Base-by-base conservation (phyloP, 2,888 invertebrate genomes). In the Auanema freiburgensis region DNA sequence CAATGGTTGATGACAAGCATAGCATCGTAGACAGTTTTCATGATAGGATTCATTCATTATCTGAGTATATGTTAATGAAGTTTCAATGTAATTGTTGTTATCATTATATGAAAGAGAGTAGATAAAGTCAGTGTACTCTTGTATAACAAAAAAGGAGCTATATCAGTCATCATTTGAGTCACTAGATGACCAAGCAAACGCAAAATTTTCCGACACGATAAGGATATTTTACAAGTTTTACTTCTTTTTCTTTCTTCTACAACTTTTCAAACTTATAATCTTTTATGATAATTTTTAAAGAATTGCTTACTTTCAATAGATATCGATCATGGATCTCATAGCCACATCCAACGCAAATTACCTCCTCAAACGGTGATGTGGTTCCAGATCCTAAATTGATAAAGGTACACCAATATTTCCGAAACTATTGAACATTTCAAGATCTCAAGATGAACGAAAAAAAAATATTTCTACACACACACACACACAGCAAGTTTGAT, bases 11-110 rank as follows among this genome's bases (percentile, higher is more conserved):
- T 74, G 77, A 57, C 83, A 83, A 43, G 68, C 69, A 11, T 57
- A 69, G 63, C 83, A 83, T 14, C 73, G 67, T 1, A 83, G 71
- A 60, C 83, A 83, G 4, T 56, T 25, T 65, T 83, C 83, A 65
- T 83, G 83, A 66, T 77, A 83, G 49, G 58, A 71, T 54, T 79
- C 72, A 11, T 78, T 72, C 65, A 74, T 70, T 44, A 78, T 78
- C 68, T 78, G 59, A 10, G 23, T 21, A 10, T 23, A n/a, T n/a
- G 52, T 51, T 51, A 51, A 16, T 10, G 10, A 21, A 16, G 16
- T 51, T 51, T 12, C n/a, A 12, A 11, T 43, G 11, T 43, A 43
- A 11, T n/a, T 43, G 43, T n/a, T 12, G 43, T 43, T 43, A 43
- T 12, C 43, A 43, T 43, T n/a, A n/a, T n/a, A 16, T 51, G 10